phyloP scores from a whole-genome alignment of 2,113 vertebrate species.

The Narcine bancroftii region DNA sequence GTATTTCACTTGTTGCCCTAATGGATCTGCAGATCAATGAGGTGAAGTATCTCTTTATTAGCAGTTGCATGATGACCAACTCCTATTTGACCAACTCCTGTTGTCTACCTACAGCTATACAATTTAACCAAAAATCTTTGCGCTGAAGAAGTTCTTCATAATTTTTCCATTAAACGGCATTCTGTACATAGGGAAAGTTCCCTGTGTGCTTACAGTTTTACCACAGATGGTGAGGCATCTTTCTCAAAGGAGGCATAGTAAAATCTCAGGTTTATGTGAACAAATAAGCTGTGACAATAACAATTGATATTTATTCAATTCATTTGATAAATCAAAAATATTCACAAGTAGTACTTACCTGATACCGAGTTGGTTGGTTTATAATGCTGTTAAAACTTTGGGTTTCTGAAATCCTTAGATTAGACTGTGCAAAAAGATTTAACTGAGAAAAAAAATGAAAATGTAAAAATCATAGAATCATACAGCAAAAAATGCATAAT shows the following conservation, averaged over 20 bases:
- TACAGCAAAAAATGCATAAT: not conserved
- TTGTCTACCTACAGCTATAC: not conserved
- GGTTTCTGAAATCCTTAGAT: conserved; percentile 71
- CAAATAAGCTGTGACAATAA: not conserved
- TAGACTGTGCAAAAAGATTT: conserved; percentile 76
- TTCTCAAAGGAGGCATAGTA: not conserved
- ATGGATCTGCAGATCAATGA: not conserved
- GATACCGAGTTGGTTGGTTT: conserved; percentile 77
- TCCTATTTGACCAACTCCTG: not conserved
- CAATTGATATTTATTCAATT: not conserved
- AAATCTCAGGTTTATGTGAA: not conserved
- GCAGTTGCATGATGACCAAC: not conserved
- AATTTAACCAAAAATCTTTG: not conserved
- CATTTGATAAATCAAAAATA: conserved; percentile 17
- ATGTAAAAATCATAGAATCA: not conserved
- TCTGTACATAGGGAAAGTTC: not conserved
- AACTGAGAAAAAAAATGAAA: conserved; percentile 58
- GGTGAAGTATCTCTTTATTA: not conserved
- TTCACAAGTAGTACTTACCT: conserved; percentile 53
- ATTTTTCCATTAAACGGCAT: not conserved
- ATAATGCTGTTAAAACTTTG: conserved; percentile 82
- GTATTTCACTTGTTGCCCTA: not conserved
- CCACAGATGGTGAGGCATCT: not conserved
- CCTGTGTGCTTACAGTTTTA: too few species aligned
- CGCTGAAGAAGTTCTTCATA: not conserved